Conservation (phyloP, 2,113 vertebrate genomes). For the Campylomormyrus tamandua region DNA sequence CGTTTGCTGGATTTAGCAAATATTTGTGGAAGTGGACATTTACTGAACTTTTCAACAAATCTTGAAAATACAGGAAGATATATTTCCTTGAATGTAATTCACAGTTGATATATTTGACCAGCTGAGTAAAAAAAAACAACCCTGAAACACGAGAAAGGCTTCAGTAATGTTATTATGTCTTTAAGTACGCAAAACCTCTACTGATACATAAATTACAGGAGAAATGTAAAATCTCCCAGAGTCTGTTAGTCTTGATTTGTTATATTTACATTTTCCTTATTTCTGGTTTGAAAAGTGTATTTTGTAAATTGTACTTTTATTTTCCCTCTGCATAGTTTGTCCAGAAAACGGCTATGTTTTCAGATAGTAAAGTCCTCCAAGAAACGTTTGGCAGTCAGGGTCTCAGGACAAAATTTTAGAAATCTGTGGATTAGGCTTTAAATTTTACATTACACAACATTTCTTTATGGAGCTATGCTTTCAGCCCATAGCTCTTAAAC, state of each 20-base stretch:
- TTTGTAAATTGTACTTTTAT: neutral
- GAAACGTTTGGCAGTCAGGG: neutral
- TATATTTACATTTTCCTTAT: neutral
- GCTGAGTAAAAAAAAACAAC: neutral
- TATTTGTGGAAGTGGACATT: conserved; percentile 19
- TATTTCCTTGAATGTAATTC: conserved; percentile 6
- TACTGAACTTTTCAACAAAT: conserved; percentile 1
- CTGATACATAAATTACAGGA: neutral
- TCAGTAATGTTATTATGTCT: neutral
- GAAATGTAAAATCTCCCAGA: neutral
- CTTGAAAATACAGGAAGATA: neutral
- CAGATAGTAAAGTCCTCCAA: neutral
- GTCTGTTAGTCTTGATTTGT: neutral
- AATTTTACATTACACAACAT: neutral
- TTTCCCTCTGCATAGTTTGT: neutral
- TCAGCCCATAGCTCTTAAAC: neutral
- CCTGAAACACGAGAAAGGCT: neutral
- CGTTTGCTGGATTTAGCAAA: conserved; percentile 8
- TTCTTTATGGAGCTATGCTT: neutral
- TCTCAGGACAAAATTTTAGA: neutral
- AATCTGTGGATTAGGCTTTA: neutral
- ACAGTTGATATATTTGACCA: neutral
- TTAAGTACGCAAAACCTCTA: neutral
- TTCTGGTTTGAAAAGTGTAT: neutral
- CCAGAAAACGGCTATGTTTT: neutral